Percentiles rank a stretch among this genome's conserved stretches.
Evolutionary conservation across 2,888 invertebrate genomes (phyloP).

Genomic region (Dicyrtoma fusca): DNA sequence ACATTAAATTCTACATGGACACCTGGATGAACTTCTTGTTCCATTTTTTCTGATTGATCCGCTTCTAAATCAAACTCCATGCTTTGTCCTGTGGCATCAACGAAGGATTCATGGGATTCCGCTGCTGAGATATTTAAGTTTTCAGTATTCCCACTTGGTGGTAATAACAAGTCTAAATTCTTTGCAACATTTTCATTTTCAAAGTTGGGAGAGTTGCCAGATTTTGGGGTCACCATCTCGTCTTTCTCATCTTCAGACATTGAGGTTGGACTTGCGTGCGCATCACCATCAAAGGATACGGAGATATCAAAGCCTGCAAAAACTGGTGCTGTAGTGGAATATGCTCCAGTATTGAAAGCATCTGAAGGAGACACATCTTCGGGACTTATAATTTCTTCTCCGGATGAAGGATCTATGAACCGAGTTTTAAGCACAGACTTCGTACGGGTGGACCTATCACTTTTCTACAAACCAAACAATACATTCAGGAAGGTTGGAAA

Average conservation of each 20-base stretch:
- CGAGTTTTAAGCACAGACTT: constrained; percentile 16
- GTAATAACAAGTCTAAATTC: background rate
- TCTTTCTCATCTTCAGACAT: background rate
- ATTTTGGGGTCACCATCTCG: background rate
- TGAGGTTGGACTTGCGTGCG: no score
- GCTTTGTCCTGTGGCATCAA: constrained; percentile 9
- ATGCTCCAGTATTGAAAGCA: no score
- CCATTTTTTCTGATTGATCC: background rate
- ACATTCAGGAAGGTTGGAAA: no score
- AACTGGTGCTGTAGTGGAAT: no score
- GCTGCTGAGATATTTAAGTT: constrained; percentile 5
- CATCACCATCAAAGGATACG: no score
- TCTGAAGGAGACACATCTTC: background rate
- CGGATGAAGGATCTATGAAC: constrained; percentile 34
- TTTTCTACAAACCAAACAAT: constrained; percentile 5
- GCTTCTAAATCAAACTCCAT: constrained; percentile 7
- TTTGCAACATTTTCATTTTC: background rate
- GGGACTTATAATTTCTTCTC: constrained; percentile 17
- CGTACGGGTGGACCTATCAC: constrained; percentile 15
- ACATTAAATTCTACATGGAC: background rate
- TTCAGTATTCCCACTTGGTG: background rate
- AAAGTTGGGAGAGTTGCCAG: background rate
- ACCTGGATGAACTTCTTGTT: background rate
- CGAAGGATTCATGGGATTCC: constrained; percentile 15
- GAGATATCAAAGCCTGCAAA: no score